Evolutionary conservation across 1,140 invertebrate genomes (phyloP), one percentile per base, ranked within the genome.

Genomic region (Bombyx mandarina): DNA sequence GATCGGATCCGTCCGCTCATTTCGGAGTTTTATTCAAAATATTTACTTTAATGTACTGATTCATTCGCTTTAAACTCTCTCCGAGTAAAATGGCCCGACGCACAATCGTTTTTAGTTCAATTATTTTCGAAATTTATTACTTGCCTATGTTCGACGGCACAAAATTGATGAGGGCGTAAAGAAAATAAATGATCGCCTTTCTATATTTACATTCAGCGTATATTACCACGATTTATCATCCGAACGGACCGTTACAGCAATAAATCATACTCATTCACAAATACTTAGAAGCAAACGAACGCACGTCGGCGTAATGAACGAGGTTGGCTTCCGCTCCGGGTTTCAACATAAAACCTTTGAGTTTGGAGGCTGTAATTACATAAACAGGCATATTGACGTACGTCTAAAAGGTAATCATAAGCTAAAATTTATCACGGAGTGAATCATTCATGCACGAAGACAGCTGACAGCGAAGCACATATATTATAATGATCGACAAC

Each of bases 401-500:
- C 62, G 74, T 79, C 80, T 85, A 80, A 86, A 83, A 86, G 80
- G 82, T 85, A 85, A 86, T 86, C 83, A 86, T 86, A 83, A 86
- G 83, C 82, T 83, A 75, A 81, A 86, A 86, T 86, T 86, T 86
- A 86, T 86, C 80, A 83, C 77, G 70, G 72, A 84, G 81, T 84
- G 83, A 86, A 86, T 86, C 83, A 86, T 82, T 86, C 83, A 85
- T 81, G 78, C 75, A 73, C 71, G 75, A 68, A 83, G 81, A 86
- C 80, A 86, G 82, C 77, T 85, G 83, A 86, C 83, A 85, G 82
- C 75, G 72, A 75, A 66, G 75, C 80, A 78, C 80, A 86, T 86
- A 86, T 75, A 86, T 86, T 86, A 83, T 81, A 83, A 79, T 86
- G 81, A 86, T 84, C 80, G 83, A 86, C 81, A 86, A 75, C 80